A percentile compares a stretch with the other conserved stretches of the same genome.
Evolutionary conservation across 2,797 vertebrate genomes (phyloP).

Genomic region (Tokudaia tokunoshimensis): DNA sequence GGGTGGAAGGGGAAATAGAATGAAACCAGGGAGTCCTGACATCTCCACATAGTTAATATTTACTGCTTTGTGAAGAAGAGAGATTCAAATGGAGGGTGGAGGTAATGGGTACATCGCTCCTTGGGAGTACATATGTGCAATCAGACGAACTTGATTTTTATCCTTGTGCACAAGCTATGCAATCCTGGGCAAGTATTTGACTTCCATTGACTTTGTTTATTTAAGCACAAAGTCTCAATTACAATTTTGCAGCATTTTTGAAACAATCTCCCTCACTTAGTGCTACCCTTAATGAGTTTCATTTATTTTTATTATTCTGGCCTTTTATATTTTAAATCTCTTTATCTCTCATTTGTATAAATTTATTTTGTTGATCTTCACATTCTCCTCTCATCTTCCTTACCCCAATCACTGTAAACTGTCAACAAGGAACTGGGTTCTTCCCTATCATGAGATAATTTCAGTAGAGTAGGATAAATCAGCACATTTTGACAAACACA

Average conservation of each 20-base stretch:
- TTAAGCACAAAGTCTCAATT: not conserved
- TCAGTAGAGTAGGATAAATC: not conserved
- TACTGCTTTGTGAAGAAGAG: not conserved
- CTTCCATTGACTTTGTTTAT: conserved; percentile 6
- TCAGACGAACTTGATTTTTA: not conserved
- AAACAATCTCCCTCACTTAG: not conserved
- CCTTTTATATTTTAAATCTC: not conserved
- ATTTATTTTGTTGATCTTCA: not conserved
- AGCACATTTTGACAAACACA: conserved; percentile 23
- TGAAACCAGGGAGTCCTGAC: conserved; percentile 34
- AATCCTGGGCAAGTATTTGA: not conserved
- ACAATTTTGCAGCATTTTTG: not conserved
- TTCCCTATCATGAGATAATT: not conserved
- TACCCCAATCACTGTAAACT: accelerated
- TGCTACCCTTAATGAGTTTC: not conserved
- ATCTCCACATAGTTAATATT: conserved; percentile 51
- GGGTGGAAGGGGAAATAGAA: conserved; percentile 42
- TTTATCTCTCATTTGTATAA: not conserved
- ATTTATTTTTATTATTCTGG: not conserved
- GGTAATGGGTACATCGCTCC: too few relatives aligned
- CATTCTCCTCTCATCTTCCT: not conserved
- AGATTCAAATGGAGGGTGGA: not conserved
- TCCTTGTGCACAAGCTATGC: not conserved
- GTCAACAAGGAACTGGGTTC: not conserved
- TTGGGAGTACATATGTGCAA: not conserved